These are phyloP conservation scores for Leptinotarsa defecta DNA, from an alignment of 1,140 invertebrate genomes.

Conservation along the genomic window DNA sequence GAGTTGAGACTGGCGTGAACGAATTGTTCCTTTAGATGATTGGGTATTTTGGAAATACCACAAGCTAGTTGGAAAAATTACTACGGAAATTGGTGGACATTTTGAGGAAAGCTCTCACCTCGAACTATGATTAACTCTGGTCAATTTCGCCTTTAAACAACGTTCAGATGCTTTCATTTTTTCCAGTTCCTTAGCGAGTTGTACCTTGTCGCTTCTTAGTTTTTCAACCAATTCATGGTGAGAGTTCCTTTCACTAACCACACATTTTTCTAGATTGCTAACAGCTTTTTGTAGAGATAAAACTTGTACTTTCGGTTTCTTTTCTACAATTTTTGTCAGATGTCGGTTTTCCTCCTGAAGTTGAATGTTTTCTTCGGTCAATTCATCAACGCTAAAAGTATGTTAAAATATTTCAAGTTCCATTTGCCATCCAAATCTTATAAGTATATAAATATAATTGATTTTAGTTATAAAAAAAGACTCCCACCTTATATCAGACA, in stretches of 20 bases:
- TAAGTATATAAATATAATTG: too few relatives aligned
- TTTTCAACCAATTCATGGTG: constrained; percentile 55
- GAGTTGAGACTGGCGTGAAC: too few relatives aligned
- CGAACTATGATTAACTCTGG: constrained; percentile 30
- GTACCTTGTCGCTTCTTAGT: constrained; percentile 54
- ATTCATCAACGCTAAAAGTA: constrained; percentile 45
- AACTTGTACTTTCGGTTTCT: constrained; percentile 44
- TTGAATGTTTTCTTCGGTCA: constrained; percentile 44
- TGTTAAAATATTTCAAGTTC: too few relatives aligned
- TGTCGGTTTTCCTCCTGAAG: constrained; percentile 41
- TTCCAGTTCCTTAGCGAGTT: constrained; percentile 41
- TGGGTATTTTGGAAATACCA: too few relatives aligned
- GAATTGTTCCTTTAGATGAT: too few relatives aligned
- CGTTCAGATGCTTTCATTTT: constrained; percentile 39
- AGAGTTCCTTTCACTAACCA: constrained; percentile 53
- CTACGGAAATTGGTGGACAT: too few relatives aligned
- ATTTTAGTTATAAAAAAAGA: too few relatives aligned
- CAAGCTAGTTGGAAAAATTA: too few relatives aligned
- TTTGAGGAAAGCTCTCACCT: constrained; percentile 22
- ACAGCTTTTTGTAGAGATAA: constrained; percentile 52
- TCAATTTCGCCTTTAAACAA: constrained; percentile 37
- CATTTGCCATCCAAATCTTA: too few relatives aligned
- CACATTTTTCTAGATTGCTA: constrained; percentile 54
- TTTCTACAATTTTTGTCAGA: constrained; percentile 31
- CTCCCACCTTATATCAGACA: too few relatives aligned